Evolutionary conservation across 2,113 vertebrate species (phyloP), one percentile per base, ranked within the genome.

Genomic region (Scortum barcoo): DNA sequence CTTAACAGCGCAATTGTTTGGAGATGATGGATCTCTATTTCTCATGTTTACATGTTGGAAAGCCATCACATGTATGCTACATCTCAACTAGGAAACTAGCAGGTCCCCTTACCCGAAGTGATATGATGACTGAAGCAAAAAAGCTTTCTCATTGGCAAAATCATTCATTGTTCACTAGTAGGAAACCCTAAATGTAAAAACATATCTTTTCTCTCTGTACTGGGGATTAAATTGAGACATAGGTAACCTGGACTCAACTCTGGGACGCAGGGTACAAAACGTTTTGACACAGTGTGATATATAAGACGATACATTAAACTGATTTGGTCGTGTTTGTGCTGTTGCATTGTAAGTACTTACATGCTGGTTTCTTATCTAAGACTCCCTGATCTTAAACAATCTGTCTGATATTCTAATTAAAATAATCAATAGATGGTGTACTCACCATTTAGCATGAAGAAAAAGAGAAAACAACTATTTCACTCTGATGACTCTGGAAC

Each of bases 361-460:
- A 46, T 19, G 11, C 46, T 20, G 22, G 42, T 65, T 40, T 72
- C 42, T 75, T 33, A 26, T 60, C 14, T 53, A 26, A 74, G 12
- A 9, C 40, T 58, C n/a, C n/a, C n/a, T n/a, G n/a, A n/a, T n/a
- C n/a, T n/a, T n/a, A n/a, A n/a, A n/a, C n/a, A n/a, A n/a, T n/a
- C n/a, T n/a, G 57, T 40, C 69, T 78, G 68, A 70, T 57, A 42
- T 78, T 80, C 38, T 80, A 71, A 84, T 87, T 78, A 70, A 71
- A 70, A 68, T n/a, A 30, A 70, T 69, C 8, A 65, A 48, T 65
- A 30, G 10, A 69, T 20, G 50, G 14, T 36, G 20, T 72, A 19
- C 40, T 50, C 22, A 50, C 30, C 38, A 44, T 7, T 72, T 36
- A 44, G 6, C 11, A 42, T 4, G 20, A 16, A 40, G 42, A 10